phyloP scores from a whole-genome alignment of 2,888 invertebrate species.

The Steromphala cineraria region DNA sequence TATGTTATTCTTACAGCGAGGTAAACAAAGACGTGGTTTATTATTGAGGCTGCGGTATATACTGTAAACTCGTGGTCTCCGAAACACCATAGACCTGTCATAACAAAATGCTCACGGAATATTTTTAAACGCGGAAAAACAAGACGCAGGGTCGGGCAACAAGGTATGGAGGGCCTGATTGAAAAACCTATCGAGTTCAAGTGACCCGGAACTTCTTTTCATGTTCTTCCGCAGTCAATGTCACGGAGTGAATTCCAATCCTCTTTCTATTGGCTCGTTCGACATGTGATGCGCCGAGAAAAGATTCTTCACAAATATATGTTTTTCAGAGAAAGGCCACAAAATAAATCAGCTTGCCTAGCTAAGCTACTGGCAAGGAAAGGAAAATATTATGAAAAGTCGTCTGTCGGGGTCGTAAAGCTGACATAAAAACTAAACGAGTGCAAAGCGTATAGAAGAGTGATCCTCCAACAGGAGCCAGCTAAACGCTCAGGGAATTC shows the following conservation, averaged over 20 bases:
- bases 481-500: slow-evolving; percentile 2
- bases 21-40: no score
- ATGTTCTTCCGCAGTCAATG: slow-evolving; percentile 9
- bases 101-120: neutral
- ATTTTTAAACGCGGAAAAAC: neutral
- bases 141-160: neutral
- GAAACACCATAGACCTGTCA: neutral
- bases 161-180: neutral
- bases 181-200: neutral
- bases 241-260: slow-evolving; percentile 11
- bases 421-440: neutral
- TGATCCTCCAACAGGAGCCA: neutral
- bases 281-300: neutral
- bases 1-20: no score
- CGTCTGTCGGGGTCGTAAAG: slow-evolving; percentile 13
- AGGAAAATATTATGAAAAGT: slow-evolving; percentile 14
- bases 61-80: neutral
- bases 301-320: neutral
- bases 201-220: slow-evolving; percentile 14
- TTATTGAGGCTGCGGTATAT: no score
- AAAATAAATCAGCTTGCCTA: neutral
- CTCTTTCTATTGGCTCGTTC: neutral
- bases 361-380: neutral
- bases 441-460: neutral
- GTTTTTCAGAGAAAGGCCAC: neutral